Evolutionary conservation across 2,888 invertebrate species (phyloP), one percentile per base, ranked within the genome.

Genomic region (Agrilus cyanescens): DNA sequence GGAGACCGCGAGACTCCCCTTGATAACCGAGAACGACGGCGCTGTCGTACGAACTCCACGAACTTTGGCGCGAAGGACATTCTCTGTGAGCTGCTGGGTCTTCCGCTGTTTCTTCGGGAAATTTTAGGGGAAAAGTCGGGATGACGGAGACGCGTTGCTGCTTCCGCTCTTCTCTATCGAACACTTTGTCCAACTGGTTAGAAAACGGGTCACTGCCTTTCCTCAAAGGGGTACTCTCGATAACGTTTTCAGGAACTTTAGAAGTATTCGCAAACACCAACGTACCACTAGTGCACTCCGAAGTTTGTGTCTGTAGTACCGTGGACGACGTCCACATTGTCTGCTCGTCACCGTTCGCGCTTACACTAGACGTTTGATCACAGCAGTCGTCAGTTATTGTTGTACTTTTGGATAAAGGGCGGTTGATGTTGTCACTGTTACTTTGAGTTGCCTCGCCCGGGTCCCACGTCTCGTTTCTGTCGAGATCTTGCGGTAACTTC

Each of bases 21-120:
- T 66, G 67, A 47, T 62, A 69, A 47, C 75, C 74, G 47, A 80
- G 69, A 37, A 77, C 80, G 30, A 83, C 81, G 18, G 83, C 85
- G 60, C 85, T 84, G 64, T 85, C 85, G 61, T 79, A 79, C 29
- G 80, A 80, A 56, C 78, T 77, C 82, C 85, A 84, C 38, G 85
- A 85, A 63, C 80, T 82, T 62, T 85, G 85, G 29, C 85, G 68
- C 50, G 77, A 76, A 2, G 77, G 75, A 32, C 72, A 72, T 30
- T 75, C 72, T 20, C 73, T 57, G 10, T 25, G 25, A 25, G 25
- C 25, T 10, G 58, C 52, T 2, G 53, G 46, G 20, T 57, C 57
- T 16, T 60, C 61, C 16, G 38, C 49, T 30, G 54, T 37, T 13
- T 43, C 41, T 41, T 60, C 58, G 38, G 50, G 49, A 40, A 52